Conservation (phyloP, 2,797 vertebrate genomes). For the Eurystomus glaucurus region DNA sequence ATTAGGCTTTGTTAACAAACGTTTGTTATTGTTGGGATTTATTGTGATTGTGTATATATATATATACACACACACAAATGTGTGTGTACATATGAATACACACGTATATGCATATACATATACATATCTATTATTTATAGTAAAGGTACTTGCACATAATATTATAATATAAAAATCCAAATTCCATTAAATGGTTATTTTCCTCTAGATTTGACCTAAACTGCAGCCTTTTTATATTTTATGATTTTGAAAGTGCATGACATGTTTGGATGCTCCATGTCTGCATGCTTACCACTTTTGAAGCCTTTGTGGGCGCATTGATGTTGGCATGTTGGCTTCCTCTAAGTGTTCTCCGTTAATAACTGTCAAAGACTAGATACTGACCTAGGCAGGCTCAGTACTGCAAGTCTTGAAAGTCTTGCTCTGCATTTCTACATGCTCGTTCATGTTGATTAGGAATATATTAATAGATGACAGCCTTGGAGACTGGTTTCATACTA, state of each 20-base stretch:
- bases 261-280: neutral
- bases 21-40: neutral
- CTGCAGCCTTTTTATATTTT: neutral
- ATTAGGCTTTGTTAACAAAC: conserved; percentile 39
- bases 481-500: neutral
- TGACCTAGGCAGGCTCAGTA: neutral
- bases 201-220: neutral
- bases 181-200: neutral
- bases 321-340: neutral
- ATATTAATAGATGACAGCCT: neutral
- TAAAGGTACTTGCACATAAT: neutral
- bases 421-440: neutral
- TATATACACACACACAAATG: neutral
- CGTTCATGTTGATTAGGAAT: neutral
- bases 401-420: neutral
- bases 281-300: neutral
- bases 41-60: neutral
- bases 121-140: neutral
- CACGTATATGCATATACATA: neutral
- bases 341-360: neutral
- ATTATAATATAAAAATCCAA: neutral
- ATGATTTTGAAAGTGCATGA: neutral
- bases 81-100: neutral
- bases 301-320: neutral
- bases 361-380: neutral